Conservation (phyloP, 2,888 invertebrate genomes). For the Iphiclides podalirius region DNA sequence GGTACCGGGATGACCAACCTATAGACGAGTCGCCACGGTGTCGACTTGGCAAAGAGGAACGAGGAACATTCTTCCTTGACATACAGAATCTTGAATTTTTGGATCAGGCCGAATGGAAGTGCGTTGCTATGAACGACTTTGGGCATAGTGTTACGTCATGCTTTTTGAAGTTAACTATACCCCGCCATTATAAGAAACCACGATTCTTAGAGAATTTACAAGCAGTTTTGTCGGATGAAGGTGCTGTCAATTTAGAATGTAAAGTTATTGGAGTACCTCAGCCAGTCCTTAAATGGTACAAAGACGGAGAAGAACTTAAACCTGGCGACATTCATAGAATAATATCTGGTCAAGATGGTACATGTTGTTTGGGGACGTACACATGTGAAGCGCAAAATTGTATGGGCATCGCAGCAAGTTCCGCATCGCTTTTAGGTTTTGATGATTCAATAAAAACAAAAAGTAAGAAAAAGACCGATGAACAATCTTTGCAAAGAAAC, state of each 20-base stretch:
- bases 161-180: slow-evolving; percentile 90
- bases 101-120: slow-evolving; percentile 96
- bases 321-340: slow-evolving; percentile 95
- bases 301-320: slow-evolving; percentile 93
- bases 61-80: slow-evolving; percentile 86
- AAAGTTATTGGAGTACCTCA: slow-evolving; percentile 96
- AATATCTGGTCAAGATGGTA: slow-evolving; percentile 93
- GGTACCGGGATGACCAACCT: slow-evolving; percentile 93
- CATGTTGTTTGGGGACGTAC: slow-evolving; percentile 93
- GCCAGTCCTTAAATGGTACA: slow-evolving; percentile 94
- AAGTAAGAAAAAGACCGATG: slow-evolving; percentile 75
- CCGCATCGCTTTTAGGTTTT: slow-evolving; percentile 92
- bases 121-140: slow-evolving; percentile 92
- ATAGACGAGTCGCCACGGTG: slow-evolving; percentile 85
- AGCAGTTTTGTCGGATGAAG: slow-evolving; percentile 92
- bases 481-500: slow-evolving; percentile 83
- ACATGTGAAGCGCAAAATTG: slow-evolving; percentile 95
- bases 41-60: slow-evolving; percentile 83
- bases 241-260: slow-evolving; percentile 94
- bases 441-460: slow-evolving; percentile 85
- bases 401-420: slow-evolving; percentile 94
- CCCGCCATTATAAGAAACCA: slow-evolving; percentile 93
- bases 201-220: slow-evolving; percentile 91
- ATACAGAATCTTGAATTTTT: slow-evolving; percentile 87
- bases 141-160: slow-evolving; percentile 94